Base-by-base conservation (phyloP, 2,797 vertebrate species). In the Tympanoctomys barrerae region DNA sequence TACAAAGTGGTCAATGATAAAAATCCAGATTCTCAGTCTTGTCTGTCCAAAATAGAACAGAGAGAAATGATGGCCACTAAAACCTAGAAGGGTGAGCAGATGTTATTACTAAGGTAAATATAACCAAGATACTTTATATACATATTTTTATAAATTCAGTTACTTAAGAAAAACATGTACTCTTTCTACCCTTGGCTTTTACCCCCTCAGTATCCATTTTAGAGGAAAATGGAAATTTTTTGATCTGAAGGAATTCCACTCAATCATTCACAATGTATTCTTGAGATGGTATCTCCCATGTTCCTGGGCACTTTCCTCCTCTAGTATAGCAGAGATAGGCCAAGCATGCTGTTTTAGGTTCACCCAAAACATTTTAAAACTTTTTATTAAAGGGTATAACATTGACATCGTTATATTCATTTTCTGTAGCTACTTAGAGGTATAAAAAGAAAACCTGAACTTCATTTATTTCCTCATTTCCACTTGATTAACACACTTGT, bases 391-490 rank as follows among this genome's bases (percentile, higher is more conserved):
- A 94, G 95, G 31, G 57, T 92, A 78, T 39, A 80, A 92, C 85
- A 8, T 42, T 31, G 52, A 39, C 77, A 86, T 94, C 90, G 71
- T 84, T 94, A 91, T 94, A 91, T 94, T 92, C 82, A 93, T 68
- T 73, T 85, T 95, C 64, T 68, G 33, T 31, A 93, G 64, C 95
- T 91, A 96, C 54, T 96, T 81, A 96, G 83, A 96, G 70, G 70
- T 90, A 75, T 94, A 71, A 97, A 97, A 92, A 89, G 93, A 88
- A 95, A 95, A 82, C 49, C 54, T 81, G 86, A 68, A 68, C 62
- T 94, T 90, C 75, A 75, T 66, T 90, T 96, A 93, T 93, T 96
- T 46, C 73, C 39, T 36, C 61, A 95, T 39, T 87, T 88, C 57
- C 2, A 0, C 80, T 33, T 71, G 94, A 89, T 87, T 89, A 94